Conservation (phyloP, 2,888 invertebrate genomes). For the Cosmopolites sordidus region DNA sequence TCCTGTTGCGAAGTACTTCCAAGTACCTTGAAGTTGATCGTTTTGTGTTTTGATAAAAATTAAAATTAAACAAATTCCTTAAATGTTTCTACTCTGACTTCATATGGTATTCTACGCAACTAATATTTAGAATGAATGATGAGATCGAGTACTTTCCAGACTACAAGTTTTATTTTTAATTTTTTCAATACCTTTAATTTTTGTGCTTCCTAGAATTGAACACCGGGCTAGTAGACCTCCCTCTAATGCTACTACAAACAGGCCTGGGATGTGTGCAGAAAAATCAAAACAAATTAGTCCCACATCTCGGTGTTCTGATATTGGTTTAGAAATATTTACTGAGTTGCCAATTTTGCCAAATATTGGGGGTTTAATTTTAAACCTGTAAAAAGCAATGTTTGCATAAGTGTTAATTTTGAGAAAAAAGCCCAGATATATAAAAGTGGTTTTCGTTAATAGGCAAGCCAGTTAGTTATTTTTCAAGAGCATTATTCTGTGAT, state of each 20-base stretch:
- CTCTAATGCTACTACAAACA: conserved; percentile 47
- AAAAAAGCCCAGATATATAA: neutral
- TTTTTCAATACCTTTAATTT: conserved; percentile 38
- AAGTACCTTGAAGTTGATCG: too few species aligned
- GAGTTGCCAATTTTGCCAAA: conserved; percentile 28
- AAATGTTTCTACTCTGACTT: too few species aligned
- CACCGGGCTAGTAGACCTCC: conserved; percentile 47
- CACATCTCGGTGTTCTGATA: conserved; percentile 34
- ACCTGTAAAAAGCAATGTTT: conserved; percentile 39
- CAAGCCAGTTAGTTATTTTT: too few species aligned
- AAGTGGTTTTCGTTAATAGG: too few species aligned
- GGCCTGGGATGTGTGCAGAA: conserved; percentile 41
- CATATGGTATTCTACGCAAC: too few species aligned
- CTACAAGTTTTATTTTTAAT: neutral
- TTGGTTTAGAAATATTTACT: conserved; percentile 9
- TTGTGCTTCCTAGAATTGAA: conserved; percentile 42
- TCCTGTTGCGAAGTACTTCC: too few species aligned
- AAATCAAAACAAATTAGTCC: conserved; percentile 47
- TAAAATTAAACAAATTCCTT: too few species aligned
- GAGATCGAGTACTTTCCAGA: neutral
- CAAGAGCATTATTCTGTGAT: too few species aligned
- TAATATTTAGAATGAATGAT: too few species aligned
- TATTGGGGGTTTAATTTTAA: conserved; percentile 41
- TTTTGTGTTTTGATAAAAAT: too few species aligned
- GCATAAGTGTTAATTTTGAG: neutral